These are phyloP conservation scores for Pagrus major DNA, from an alignment of 2,113 vertebrate genomes.

Conservation along the genomic window DNA sequence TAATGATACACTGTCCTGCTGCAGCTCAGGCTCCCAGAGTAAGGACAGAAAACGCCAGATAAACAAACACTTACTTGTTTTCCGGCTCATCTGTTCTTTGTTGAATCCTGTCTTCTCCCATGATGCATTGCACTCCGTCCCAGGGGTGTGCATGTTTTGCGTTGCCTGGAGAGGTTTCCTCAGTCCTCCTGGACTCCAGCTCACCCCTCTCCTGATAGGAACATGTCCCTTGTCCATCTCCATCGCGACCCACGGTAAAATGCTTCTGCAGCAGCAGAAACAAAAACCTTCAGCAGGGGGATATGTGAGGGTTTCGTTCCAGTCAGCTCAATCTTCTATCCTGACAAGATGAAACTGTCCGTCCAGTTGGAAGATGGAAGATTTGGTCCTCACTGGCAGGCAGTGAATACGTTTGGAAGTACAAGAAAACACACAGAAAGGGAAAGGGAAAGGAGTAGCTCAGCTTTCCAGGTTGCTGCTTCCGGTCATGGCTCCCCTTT, in stretches of 20 bases:
- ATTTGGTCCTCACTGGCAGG: constrained; percentile 51
- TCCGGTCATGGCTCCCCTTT: constrained; percentile 32
- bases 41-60: constrained; percentile 37
- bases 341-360: constrained; percentile 24
- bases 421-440: constrained; percentile 25
- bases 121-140: constrained; percentile 66
- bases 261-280: constrained; percentile 16
- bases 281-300: constrained; percentile 19
- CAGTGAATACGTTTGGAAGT: constrained; percentile 23
- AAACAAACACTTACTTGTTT: constrained; percentile 85
- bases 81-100: constrained; percentile 73
- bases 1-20: not conserved
- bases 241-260: constrained; percentile 30
- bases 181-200: constrained; percentile 78
- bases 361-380: constrained; percentile 27
- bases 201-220: constrained; percentile 78
- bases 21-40: not conserved
- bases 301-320: constrained; percentile 26
- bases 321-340: constrained; percentile 35
- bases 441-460: constrained; percentile 32
- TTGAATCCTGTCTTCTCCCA: constrained; percentile 76
- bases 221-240: constrained; percentile 78
- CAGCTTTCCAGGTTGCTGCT: constrained; percentile 50
- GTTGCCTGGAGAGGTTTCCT: constrained; percentile 71
- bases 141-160: constrained; percentile 52